phyloP scores from a whole-genome alignment of 2,797 vertebrate species.

The Hypotaenidia philippensis region DNA sequence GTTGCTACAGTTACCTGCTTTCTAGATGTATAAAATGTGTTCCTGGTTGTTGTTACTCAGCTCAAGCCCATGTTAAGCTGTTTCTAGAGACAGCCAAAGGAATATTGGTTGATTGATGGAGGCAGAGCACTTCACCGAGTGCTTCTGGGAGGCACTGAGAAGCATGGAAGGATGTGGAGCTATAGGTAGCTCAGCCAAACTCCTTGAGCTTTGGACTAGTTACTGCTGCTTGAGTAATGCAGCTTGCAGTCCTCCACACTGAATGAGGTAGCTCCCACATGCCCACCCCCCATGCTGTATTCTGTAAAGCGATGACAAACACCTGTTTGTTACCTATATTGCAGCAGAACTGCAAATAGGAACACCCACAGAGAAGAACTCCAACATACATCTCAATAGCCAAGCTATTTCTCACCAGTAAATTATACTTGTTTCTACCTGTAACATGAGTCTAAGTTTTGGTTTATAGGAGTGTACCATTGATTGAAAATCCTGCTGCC shows the following conservation, averaged over 20 bases:
- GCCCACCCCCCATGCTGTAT: background rate
- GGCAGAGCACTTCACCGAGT: background rate
- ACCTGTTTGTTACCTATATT: background rate
- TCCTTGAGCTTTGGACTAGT: accelerated
- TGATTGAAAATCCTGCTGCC: background rate
- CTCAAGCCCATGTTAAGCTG: background rate
- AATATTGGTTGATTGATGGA: background rate
- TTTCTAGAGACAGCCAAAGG: background rate
- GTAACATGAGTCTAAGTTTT: background rate
- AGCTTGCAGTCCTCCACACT: background rate
- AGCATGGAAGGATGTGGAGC: accelerated
- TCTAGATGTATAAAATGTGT: background rate
- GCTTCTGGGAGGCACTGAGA: background rate
- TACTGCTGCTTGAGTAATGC: background rate
- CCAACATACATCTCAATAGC: accelerated
- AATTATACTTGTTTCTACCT: background rate
- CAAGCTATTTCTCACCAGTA: background rate
- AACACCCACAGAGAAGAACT: background rate
- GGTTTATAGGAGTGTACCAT: background rate
- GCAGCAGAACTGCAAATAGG: background rate
- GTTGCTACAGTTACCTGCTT: background rate
- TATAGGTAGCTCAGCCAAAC: background rate
- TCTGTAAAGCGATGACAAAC: background rate
- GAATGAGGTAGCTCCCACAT: background rate
- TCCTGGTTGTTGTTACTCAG: background rate